Conservation (phyloP, 2,797 vertebrate species). For the Coranthus polyacanthus region DNA sequence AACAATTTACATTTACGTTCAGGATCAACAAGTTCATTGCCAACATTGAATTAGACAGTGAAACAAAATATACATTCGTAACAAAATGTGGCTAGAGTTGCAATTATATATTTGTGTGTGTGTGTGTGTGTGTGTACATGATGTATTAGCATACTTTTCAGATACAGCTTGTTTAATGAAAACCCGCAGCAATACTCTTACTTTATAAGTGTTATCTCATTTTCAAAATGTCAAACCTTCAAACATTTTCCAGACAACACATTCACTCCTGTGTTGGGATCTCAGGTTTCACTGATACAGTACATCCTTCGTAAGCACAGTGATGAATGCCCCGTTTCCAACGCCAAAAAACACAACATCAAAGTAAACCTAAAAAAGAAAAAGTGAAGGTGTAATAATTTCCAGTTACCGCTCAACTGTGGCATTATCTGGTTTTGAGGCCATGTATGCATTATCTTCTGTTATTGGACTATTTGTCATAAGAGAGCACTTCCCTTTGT, state of each 20-base stretch:
- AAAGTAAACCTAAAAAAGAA: conserved; percentile 37
- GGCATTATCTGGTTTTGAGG: conserved; percentile 80
- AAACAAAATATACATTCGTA: no score
- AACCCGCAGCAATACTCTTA: conserved; percentile 16
- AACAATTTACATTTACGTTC: no score
- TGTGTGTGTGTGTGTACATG: conserved; percentile 9
- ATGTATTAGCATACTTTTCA: conserved; percentile 38
- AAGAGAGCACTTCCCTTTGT: conserved; percentile 87
- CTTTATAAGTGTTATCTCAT: conserved; percentile 39
- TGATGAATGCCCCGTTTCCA: conserved; percentile 44
- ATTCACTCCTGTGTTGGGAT: conserved; percentile 32
- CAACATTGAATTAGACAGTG: no score
- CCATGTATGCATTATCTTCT: conserved; percentile 84
- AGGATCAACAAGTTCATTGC: no score
- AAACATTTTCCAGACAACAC: conserved; percentile 58
- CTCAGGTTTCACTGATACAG: conserved; percentile 48
- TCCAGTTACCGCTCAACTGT: conserved; percentile 66
- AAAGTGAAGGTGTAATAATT: conserved; percentile 46
- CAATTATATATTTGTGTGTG: no score
- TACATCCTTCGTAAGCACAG: conserved; percentile 23
- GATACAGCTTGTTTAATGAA: conserved; percentile 24
- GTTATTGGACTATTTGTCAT: conserved; percentile 93
- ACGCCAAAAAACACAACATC: conserved; percentile 62
- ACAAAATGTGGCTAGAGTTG: no score
- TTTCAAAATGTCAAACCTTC: conserved; percentile 51